Evolutionary conservation across 2,888 invertebrate species (phyloP).

Genomic region (Uropetala carovei): DNA sequence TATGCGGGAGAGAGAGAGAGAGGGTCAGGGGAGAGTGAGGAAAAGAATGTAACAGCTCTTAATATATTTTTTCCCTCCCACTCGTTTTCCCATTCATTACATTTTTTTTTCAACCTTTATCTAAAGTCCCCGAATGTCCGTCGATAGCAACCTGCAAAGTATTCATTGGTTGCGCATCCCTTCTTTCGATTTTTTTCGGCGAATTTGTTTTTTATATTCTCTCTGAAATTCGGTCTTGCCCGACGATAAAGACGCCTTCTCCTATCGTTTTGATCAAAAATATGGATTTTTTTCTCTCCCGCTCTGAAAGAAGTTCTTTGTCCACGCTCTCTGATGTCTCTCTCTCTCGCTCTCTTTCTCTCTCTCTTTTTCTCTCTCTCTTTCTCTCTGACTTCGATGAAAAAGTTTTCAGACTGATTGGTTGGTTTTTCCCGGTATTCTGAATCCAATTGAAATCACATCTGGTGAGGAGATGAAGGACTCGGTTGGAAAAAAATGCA

Average conservation of each 20-base stretch:
- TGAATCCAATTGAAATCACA: not conserved
- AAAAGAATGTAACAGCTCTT: too few relatives aligned
- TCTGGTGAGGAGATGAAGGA: not conserved
- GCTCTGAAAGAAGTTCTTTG: not conserved
- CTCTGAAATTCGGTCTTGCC: not conserved
- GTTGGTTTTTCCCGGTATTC: not conserved
- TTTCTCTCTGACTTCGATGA: conserved; percentile 1
- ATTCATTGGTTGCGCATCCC: not conserved
- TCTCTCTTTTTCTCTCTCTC: not conserved
- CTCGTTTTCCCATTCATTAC: too few relatives aligned
- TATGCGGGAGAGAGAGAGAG: too few relatives aligned
- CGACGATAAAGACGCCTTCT: not conserved
- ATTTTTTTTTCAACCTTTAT: too few relatives aligned
- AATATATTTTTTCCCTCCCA: too few relatives aligned
- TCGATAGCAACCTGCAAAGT: not conserved
- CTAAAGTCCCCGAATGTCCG: too few relatives aligned
- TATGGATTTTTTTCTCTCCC: too few relatives aligned
- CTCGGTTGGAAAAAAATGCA: too few relatives aligned
- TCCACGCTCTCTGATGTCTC: not conserved
- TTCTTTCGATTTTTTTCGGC: not conserved
- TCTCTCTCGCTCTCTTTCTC: not conserved
- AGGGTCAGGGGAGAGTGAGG: too few relatives aligned
- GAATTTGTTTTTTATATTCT: not conserved
- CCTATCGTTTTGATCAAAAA: not conserved
- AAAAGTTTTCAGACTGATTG: not conserved